These are phyloP conservation scores for Sphaeramia orbicularis DNA, from an alignment of 2,797 vertebrate genomes.

Conservation along the genomic window DNA sequence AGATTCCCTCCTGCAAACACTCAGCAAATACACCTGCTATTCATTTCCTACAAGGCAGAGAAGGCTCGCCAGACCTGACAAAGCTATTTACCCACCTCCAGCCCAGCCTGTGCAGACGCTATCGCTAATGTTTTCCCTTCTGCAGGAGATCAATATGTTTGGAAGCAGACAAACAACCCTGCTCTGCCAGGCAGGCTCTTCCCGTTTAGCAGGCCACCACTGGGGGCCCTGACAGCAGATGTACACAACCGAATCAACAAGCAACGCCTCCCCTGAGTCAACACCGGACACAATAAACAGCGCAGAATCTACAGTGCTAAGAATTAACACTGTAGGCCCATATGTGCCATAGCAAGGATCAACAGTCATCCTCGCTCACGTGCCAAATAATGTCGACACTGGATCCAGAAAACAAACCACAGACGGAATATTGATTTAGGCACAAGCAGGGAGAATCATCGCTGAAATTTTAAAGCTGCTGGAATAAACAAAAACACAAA, in stretches of 20 bases:
- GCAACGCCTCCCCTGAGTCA: conserved; percentile 69
- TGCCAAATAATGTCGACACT: conserved; percentile 43
- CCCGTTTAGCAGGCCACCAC: conserved; percentile 75
- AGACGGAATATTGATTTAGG: conserved; percentile 42
- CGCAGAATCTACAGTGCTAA: conserved; percentile 51
- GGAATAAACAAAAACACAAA: conserved; percentile 30
- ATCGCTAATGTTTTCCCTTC: conserved; percentile 86
- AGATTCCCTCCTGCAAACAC: conserved; percentile 74
- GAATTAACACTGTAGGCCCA: conserved; percentile 60
- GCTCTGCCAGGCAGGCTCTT: conserved; percentile 74
- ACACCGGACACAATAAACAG: conserved; percentile 76
- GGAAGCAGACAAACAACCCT: conserved; percentile 83
- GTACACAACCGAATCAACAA: conserved; percentile 78
- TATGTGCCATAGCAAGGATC: conserved; percentile 57
- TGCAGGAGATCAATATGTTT: conserved; percentile 88
- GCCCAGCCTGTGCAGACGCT: conserved; percentile 69
- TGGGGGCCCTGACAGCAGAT: conserved; percentile 80
- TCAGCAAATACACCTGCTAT: conserved; percentile 84
- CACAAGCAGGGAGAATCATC: conserved; percentile 20
- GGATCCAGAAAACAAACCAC: conserved; percentile 33
- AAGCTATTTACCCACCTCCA: conserved; percentile 82
- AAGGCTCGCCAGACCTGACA: conserved; percentile 81
- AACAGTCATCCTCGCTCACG: conserved; percentile 20
- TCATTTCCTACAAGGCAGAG: conserved; percentile 80
- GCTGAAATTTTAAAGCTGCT: conserved; percentile 18